Base-by-base conservation (phyloP, 53 echinoderm and acorn worm genomes). In the Zoroaster sp. region DNA sequence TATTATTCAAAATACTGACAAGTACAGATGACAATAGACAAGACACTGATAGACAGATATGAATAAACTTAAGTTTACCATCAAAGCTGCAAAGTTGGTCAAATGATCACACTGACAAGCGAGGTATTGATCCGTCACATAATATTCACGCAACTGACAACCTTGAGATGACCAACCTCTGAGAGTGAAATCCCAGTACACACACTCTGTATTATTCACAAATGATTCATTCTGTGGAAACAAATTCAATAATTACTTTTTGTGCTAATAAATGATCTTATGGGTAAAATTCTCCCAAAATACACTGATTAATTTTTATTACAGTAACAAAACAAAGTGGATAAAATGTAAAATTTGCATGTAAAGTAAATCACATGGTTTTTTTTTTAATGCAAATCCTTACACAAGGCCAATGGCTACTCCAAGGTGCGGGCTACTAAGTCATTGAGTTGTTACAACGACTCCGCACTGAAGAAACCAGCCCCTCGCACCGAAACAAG, bases 51-150 rank as follows among this genome's bases (percentile, higher is more conserved):
- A 9, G 14, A 28, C 42, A 14, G 1, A n/a, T 11, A 39, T 30
- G 37, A n/a, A 6, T n/a, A 28, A 0, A 12, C 5, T 28, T 15
- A 1, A 6, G 38, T 74, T 91, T 86, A 96, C 96, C 96, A 96
- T 94, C 13, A 96, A 53, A 18, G 94, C 96, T 34, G 96, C 96
- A 91, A 96, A 96, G 80, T 96, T 96, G 21, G 96, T 96, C 39
- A 96, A 74, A 93, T 95, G 95, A 25, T 92, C 77, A 68, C 96
- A 96, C 78, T 90, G 66, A 37, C 85, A 85, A 47, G 72, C 85
- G 6, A 85, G 35, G 20, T 51, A 47, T 32, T 85, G 71, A 49
- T 85, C 71, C 0, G 37, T 49, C 17, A 14, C 49, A 23, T 70
- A 85, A 14, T 71, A 1, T 42, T 85, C 72, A 35, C 83, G 66